Conservation (phyloP, 2,113 vertebrate genomes). For the Brachypodius melanocephalos region DNA sequence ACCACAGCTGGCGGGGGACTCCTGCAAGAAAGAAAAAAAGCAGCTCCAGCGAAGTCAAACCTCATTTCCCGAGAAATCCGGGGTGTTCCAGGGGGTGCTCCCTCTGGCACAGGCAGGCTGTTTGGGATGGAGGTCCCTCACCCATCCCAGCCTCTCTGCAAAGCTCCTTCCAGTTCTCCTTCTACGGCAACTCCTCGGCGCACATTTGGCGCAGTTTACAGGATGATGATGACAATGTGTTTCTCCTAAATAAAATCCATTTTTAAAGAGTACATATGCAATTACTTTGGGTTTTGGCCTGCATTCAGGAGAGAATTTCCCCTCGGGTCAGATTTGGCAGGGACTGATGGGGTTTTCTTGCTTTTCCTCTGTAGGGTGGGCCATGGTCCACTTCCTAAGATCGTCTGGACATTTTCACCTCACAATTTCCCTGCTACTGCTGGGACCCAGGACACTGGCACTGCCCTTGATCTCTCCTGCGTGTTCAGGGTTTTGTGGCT, state of each 20-base stretch:
- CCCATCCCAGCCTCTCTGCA: background rate
- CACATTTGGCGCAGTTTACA: conserved; percentile 34
- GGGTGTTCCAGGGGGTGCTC: background rate
- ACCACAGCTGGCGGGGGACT: background rate
- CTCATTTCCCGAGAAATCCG: background rate
- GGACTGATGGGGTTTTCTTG: conserved; percentile 54
- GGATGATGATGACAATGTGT: conserved; percentile 66
- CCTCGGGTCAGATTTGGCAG: conserved; percentile 64
- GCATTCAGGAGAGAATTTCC: conserved; percentile 59
- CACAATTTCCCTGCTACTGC: conserved; percentile 65
- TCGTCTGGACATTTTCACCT: conserved; percentile 68
- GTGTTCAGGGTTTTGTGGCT: conserved; percentile 20
- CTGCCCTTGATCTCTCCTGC: conserved; percentile 62
- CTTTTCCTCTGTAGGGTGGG: conserved; percentile 61
- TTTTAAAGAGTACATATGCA: conserved; percentile 67
- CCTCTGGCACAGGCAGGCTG: background rate
- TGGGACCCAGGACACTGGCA: conserved; percentile 50
- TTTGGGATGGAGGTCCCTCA: background rate
- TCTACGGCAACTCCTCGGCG: background rate
- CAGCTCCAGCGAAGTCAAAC: background rate
- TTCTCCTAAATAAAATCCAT: conserved; percentile 69
- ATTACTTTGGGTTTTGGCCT: conserved; percentile 64
- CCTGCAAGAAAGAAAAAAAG: background rate
- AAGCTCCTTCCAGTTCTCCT: background rate
- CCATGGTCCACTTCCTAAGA: conserved; percentile 61